phyloP scores from a whole-genome alignment of 1,140 invertebrate species.

The Drosophila carrolli region DNA sequence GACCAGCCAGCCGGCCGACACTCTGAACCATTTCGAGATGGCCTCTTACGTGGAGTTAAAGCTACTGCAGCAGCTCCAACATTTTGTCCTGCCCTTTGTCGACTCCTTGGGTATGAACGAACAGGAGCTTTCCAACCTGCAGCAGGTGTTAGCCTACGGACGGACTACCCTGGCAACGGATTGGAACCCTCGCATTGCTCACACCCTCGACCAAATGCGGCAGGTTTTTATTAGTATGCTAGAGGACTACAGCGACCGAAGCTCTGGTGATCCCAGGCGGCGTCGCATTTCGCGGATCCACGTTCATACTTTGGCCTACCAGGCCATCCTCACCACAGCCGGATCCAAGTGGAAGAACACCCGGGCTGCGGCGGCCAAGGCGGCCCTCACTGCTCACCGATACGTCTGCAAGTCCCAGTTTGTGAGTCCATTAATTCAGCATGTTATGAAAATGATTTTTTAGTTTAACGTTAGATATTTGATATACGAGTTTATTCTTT shows the following conservation, averaged over 20 bases:
- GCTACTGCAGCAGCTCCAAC: conserved; percentile 88
- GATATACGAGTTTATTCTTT: no score
- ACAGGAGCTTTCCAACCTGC: conserved; percentile 92
- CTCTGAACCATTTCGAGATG: conserved; percentile 94
- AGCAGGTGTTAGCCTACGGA: conserved; percentile 89
- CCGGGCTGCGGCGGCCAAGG: conserved; percentile 92
- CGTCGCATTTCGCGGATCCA: conserved; percentile 91
- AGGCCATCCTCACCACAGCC: conserved; percentile 91
- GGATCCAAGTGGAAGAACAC: conserved; percentile 89
- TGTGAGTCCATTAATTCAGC: conserved; percentile 79
- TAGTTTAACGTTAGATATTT: no score
- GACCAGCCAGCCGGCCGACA: conserved; percentile 86
- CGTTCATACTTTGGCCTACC: conserved; percentile 94
- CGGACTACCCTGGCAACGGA: conserved; percentile 91
- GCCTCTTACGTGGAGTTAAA: conserved; percentile 92
- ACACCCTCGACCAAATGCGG: conserved; percentile 93
- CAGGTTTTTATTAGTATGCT: conserved; percentile 88
- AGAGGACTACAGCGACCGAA: conserved; percentile 60
- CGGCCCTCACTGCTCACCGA: conserved; percentile 92
- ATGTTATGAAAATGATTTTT: no score
- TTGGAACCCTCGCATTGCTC: conserved; percentile 92
- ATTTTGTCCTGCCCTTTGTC: conserved; percentile 90
- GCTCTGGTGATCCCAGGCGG: conserved; percentile 24
- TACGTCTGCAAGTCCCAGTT: conserved; percentile 92
- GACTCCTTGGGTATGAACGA: conserved; percentile 97